Percentiles rank a stretch among this genome's conserved stretches.
phyloP scores from a whole-genome alignment of 2,888 invertebrate genomes.

The Cosmorhoe ocellata region DNA sequence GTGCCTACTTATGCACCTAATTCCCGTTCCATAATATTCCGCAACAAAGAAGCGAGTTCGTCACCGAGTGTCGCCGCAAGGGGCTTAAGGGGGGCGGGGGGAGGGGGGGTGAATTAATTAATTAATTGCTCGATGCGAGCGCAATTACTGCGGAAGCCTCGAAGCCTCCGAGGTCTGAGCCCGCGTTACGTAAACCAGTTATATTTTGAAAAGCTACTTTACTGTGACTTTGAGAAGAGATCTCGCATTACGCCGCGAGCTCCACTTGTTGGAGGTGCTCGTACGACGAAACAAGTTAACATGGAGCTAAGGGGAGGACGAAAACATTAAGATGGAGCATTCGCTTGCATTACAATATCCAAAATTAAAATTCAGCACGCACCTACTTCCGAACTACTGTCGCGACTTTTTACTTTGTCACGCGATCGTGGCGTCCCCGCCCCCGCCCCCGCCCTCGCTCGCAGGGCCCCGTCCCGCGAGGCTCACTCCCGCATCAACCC shows the following conservation, averaged over 20 bases:
- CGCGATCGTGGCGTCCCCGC: neutral
- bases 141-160: conserved; percentile 24
- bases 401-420: conserved; percentile 5
- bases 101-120: conserved; percentile 11
- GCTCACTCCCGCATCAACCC: conserved; percentile 15
- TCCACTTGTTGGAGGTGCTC: neutral
- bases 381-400: neutral
- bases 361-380: no score
- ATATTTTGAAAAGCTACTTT: conserved; percentile 4
- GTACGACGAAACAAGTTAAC: no score
- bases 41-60: conserved; percentile 14
- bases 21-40: conserved; percentile 1
- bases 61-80: conserved; percentile 11
- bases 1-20: conserved; percentile 8
- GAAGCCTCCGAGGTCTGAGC: conserved; percentile 12
- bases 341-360: no score
- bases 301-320: no score
- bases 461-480: neutral
- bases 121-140: conserved; percentile 25
- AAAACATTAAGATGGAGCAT: no score
- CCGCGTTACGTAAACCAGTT: conserved; percentile 8
- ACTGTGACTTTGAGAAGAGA: neutral
- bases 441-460: no score
- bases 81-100: neutral
- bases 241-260: neutral